These are phyloP conservation scores for Platanista minor DNA, from an alignment of 2,113 vertebrate genomes.

Conservation along the genomic window DNA sequence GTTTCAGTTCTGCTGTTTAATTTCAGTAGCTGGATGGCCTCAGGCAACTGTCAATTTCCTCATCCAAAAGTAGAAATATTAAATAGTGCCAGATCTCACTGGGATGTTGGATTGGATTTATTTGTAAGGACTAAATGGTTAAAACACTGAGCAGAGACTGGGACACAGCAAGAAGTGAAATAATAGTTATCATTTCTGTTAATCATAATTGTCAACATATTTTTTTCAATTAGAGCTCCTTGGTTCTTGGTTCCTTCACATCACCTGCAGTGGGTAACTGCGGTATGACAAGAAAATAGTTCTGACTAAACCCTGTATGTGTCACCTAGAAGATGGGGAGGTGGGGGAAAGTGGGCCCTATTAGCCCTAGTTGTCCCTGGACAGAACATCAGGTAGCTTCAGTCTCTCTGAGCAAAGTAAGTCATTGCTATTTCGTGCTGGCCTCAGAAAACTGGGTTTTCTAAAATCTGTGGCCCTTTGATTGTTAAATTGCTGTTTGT, in stretches of 20 bases:
- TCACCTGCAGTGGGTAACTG: background rate
- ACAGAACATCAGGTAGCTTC: background rate
- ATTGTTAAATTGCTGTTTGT: background rate
- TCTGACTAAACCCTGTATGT: background rate
- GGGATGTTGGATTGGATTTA: background rate
- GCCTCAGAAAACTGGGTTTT: background rate
- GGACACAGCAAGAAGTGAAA: background rate
- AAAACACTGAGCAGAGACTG: background rate
- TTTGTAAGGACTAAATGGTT: background rate
- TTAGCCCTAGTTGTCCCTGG: background rate
- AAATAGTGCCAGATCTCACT: background rate
- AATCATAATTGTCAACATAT: background rate
- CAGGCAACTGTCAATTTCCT: background rate
- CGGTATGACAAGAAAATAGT: background rate
- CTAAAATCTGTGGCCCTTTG: background rate
- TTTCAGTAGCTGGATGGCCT: background rate
- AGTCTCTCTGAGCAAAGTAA: background rate
- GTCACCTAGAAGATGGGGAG: background rate
- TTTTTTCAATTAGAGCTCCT: background rate
- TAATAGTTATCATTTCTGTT: background rate
- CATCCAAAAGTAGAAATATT: background rate
- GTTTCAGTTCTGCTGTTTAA: background rate
- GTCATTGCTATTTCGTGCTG: background rate
- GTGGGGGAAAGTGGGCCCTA: accelerated
- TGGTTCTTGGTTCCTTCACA: background rate